Base-by-base conservation (phyloP, 1,140 invertebrate genomes). In the Aphelenchoides fujianensis region DNA sequence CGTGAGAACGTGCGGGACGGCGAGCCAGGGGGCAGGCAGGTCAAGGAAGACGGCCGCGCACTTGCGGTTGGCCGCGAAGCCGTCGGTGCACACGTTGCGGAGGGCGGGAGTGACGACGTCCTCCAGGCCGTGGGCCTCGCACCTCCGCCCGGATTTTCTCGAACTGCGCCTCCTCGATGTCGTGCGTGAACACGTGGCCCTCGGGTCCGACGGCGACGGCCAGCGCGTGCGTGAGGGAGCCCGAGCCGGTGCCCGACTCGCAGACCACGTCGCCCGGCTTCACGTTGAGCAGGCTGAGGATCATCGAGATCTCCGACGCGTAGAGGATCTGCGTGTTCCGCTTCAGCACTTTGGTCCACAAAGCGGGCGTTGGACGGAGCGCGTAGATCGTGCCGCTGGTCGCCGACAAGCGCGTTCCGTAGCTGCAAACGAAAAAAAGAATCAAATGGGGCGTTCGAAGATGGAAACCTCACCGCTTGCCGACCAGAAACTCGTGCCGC, bases 281-380 rank as follows among this genome's bases (percentile, higher is more conserved):
- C 19, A 98, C 86, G 84, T 97, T 93, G 57, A 98, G 87, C 82
- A 96, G 90, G 73, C 91, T 87, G 28, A 93, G 85, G 72, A 98
- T 96, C 85, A 97, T 89, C 85, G 92, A 95, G 68, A 97, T 96
- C 80, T 98, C 96, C 3, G 94, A 92, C 2, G 93, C 92, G 85
- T 99, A 99, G 59, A 98, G 91, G 78, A 98, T 98, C 87, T 98
- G 96, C 30, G 97, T 99, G 73, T 95, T 88, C 85, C 98, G 95
- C 2, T 94, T 94, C 62, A 98, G 83, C 19, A 91, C 93, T 71
- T 91, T 81, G 0, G 95, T 97, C 96, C 96, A 99, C 9, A 98
- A 86, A 86, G 97, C 94, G 23, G 95, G 92, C 16, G 92, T 97
- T 1, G 94, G 92, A 84, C 94, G 91, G 12, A 99, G 85, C 0